Base-by-base conservation (phyloP, 2,888 invertebrate species). In the Drosophila testacea region DNA sequence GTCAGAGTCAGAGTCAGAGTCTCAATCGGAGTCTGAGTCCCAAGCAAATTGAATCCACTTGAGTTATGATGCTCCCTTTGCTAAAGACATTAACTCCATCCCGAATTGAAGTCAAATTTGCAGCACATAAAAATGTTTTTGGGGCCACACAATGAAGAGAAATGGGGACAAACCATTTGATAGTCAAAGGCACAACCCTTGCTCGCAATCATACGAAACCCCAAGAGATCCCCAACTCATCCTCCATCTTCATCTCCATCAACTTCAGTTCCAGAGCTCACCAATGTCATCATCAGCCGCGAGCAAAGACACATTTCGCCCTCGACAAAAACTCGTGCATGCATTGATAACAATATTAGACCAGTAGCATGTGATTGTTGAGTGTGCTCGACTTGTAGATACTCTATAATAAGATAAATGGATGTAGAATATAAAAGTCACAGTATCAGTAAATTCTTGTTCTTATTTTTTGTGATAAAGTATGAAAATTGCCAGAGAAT, bases 291-390 rank as follows among this genome's bases (percentile, higher is more conserved):
- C 80, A 80, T 80, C 80, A 73, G 73, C 50, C 73, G 76, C 73
- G 65, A 32, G 48, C 72, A 48, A 60, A 52, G 62, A n/a, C 56
- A 55, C 13, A 47, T 61, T 46, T 44, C 27, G 36, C 44, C 38
- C 62, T 42, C 34, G 42, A 60, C 22, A 47, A 62, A 64, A 55
- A 63, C 64, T 52, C 55, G 52, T 76, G 69, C 75, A 70, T 64
- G 74, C 80, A 80, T 82, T 77, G 88, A 85, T 84, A 79, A 86
- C 79, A 88, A 89, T 84, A 90, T 81, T 65, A 59, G n/a, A 42
- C 16, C 22, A 28, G 48, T 44, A 44, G n/a, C 13, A 44, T 34
- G 27, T 27, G 6, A 9, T 10, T 2, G 4, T 39, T 4, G 11
- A 11, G 10, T 7, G 5, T 38, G 36, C 11, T 30, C 32, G 22